phyloP scores from a whole-genome alignment of 2,797 vertebrate species.

The Anabas testudineus region DNA sequence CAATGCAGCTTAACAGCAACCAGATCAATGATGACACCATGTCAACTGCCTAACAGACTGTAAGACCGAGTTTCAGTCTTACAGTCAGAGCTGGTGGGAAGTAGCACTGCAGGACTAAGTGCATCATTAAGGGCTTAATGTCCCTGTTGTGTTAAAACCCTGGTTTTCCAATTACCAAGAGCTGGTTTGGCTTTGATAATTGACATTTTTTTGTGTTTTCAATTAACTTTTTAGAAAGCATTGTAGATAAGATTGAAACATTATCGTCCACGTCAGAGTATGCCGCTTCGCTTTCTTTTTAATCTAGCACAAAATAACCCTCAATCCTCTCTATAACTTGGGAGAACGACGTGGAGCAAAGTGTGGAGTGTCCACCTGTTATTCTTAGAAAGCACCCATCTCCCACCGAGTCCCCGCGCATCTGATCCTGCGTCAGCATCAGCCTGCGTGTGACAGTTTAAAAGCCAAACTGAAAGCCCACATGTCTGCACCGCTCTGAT shows the following conservation, averaged over 20 bases:
- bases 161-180: constrained; percentile 19
- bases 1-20: constrained; percentile 69
- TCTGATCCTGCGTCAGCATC: constrained; percentile 15
- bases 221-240: neutral
- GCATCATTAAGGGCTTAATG: constrained; percentile 3
- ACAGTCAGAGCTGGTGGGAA: constrained; percentile 17
- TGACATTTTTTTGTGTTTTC: constrained; percentile 9
- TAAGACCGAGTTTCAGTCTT: constrained; percentile 37
- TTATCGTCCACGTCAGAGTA: neutral
- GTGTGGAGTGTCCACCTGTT: neutral
- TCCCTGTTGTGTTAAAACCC: constrained; percentile 13
- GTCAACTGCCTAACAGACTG: constrained; percentile 62
- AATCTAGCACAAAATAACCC: neutral
- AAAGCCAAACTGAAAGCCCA: constrained; percentile 18
- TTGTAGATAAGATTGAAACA: neutral
- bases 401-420: constrained; percentile 17
- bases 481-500: constrained; percentile 4
- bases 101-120: constrained; percentile 26
- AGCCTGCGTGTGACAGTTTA: constrained; percentile 26
- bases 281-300: too few relatives aligned
- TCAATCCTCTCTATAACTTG: neutral
- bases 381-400: constrained; percentile 4
- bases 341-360: neutral
- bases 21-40: constrained; percentile 73
- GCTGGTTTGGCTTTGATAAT: neutral